Percentiles rank a stretch among this genome's conserved stretches.
phyloP scores from a whole-genome alignment of 2,113 vertebrate genomes.

The Mormoops blainvillei region DNA sequence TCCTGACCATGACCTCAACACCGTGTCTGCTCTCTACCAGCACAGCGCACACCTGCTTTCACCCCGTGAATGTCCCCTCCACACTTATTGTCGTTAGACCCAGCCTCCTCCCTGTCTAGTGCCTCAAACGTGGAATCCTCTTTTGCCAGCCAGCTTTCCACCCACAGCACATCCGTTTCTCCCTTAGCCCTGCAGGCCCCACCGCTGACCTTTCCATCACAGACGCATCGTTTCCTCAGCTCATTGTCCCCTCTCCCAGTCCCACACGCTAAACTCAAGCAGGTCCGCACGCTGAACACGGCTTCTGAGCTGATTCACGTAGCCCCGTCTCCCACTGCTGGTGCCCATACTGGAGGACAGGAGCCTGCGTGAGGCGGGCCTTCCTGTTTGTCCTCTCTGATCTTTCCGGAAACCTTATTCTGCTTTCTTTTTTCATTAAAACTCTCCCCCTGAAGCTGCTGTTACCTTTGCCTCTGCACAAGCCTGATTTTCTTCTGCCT shows the following conservation, averaged over 20 bases:
- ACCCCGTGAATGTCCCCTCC: neutral
- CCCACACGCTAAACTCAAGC: neutral
- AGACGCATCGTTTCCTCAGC: neutral
- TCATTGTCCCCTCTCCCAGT: neutral
- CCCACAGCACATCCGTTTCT: neutral
- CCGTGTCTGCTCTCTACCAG: neutral
- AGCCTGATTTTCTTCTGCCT: neutral
- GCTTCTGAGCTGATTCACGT: neutral
- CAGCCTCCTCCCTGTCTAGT: neutral
- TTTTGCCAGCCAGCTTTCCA: neutral
- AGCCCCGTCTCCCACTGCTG: neutral
- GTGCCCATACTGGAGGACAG: too few species aligned
- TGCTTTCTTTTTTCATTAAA: neutral
- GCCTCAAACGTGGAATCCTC: neutral
- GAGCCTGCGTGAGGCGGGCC: neutral
- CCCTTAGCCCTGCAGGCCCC: neutral
- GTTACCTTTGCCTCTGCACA: neutral
- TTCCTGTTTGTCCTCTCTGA: neutral
- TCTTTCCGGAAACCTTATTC: neutral
- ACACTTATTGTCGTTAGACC: neutral
- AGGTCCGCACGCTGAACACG: neutral
- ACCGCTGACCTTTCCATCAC: too few species aligned
- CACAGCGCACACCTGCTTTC: rapidly evolving
- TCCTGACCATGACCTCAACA: neutral
- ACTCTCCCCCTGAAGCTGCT: neutral